Base-by-base conservation (phyloP, 1,140 invertebrate species). In the Zaprionus lachaisei region DNA sequence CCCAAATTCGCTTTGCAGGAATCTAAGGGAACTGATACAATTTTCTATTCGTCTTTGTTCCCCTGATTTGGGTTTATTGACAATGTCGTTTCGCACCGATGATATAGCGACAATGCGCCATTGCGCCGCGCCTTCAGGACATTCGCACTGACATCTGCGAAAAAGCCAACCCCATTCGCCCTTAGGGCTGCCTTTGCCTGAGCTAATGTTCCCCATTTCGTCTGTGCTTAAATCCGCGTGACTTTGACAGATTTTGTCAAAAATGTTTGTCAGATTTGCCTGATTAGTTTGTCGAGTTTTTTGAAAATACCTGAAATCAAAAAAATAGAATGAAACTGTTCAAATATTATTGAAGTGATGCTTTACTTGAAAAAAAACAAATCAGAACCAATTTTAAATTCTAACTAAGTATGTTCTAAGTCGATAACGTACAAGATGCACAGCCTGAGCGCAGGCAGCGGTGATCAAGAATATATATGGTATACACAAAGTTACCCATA, bases 241-340 rank as follows among this genome's bases (percentile, higher is more conserved):
- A 87, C 83, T 87, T 83, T 83, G 77, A 75, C 70, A 68, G 64
- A 83, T 87, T 86, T 80, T 68, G 34, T 34, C 41, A 72, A 49
- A 86, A 79, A 82, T 77, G 41, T 83, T 77, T 56, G 69, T 70
- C 70, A 80, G 77, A 55, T 72, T 72, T 80, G 83, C 80, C 69
- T 79, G 82, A 85, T 85, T 85, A 85, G 67, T 75, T 80, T 77
- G 38, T 17, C n/a, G n/a, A 1, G 17, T 7, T 41, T n/a, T 41
- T 41, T 5, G 0, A 0, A n/a, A 41, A 4, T 7, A 6, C 7
- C 38, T 2, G 2, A 34, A 9, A 28, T 34, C 31, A 34, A 34
- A 7, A 6, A 28, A 6, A 26, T 1, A 28, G 26, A 28, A 6
- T 28, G 26, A 28, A 28, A 28, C 26, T 28, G 26, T 28, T 28